Evolutionary conservation across 2,888 invertebrate genomes (phyloP).

Genomic region (Scaptomyza flava): DNA sequence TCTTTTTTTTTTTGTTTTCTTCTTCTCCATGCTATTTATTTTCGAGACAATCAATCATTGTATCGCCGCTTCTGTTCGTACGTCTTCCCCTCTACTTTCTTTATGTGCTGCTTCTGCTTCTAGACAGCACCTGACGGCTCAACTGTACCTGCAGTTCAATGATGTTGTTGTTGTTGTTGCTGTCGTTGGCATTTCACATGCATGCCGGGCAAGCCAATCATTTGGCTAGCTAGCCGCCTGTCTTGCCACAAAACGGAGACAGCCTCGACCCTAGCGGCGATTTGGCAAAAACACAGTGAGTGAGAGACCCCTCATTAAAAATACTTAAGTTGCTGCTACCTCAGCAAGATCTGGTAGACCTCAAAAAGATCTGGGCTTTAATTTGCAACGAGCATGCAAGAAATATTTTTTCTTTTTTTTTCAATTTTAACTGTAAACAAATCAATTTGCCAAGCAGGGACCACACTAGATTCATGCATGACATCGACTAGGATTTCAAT

Average conservation of each 20-base stretch:
- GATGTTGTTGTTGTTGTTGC: not conserved
- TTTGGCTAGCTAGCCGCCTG: constrained; percentile 11
- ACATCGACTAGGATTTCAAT: constrained; percentile 61
- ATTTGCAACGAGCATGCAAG: constrained; percentile 78
- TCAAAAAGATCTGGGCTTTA: constrained; percentile 50
- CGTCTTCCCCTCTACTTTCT: not conserved
- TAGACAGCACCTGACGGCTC: constrained; percentile 42
- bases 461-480: constrained; percentile 53
- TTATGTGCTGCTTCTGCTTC: not conserved
- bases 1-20: not conserved
- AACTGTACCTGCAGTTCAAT: constrained; percentile 46
- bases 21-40: not conserved
- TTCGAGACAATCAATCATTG: constrained; percentile 62
- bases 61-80: constrained; percentile 44
- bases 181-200: constrained; percentile 6
- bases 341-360: constrained; percentile 14
- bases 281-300: constrained; percentile 20
- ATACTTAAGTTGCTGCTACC: constrained; percentile 65
- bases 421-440: constrained; percentile 80
- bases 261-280: constrained; percentile 50
- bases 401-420: constrained; percentile 63
- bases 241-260: constrained; percentile 7
- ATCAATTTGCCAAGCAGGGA: constrained; percentile 67
- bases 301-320: constrained; percentile 70
- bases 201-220: constrained; percentile 26